phyloP scores from a whole-genome alignment of 1,140 invertebrate species.

The Kradibia gibbosae region DNA sequence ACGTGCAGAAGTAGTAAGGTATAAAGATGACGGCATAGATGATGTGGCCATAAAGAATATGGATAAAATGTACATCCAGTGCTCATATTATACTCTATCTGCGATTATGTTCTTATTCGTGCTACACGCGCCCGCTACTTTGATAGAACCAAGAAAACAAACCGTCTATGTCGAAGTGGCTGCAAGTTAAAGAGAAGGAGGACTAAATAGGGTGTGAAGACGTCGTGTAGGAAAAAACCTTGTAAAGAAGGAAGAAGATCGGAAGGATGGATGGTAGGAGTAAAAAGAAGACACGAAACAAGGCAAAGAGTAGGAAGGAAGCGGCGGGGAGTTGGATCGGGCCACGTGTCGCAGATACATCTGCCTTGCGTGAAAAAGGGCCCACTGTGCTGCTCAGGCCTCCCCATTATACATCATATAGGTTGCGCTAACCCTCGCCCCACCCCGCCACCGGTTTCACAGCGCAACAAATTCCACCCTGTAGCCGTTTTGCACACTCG shows the following conservation, averaged over 20 bases:
- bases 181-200: not conserved
- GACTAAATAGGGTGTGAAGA: not conserved
- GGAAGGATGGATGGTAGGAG: not conserved
- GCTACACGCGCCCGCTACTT: not conserved
- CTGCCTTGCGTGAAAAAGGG: conserved; percentile 65
- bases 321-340: not conserved
- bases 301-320: not conserved
- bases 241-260: not conserved
- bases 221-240: not conserved
- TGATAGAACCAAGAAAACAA: not conserved
- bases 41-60: too few species aligned
- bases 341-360: conserved; percentile 69
- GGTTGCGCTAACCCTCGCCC: conserved; percentile 52
- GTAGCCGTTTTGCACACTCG: too few species aligned
- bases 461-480: too few species aligned
- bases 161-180: not conserved
- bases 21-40: too few species aligned
- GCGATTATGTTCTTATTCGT: not conserved
- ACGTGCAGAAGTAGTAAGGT: not conserved
- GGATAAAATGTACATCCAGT: not conserved
- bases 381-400: conserved; percentile 59
- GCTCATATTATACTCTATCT: not conserved
- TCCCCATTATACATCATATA: conserved; percentile 65
- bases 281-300: conserved; percentile 8
- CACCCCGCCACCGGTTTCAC: conserved; percentile 25